phyloP scores from a whole-genome alignment of 2,113 vertebrate genomes.

The Cranoglanis bouderius region DNA sequence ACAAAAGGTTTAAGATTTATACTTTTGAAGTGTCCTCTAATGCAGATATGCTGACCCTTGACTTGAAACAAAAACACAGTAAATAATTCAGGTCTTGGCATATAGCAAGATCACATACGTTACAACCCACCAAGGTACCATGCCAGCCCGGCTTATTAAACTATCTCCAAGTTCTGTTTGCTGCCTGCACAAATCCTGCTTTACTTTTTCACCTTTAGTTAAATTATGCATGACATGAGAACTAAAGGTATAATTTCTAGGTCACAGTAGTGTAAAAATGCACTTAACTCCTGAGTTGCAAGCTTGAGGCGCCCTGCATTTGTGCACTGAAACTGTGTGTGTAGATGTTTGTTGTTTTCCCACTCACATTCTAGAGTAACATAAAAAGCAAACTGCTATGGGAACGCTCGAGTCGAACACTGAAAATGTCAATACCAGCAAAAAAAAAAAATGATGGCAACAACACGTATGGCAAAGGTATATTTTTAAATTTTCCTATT shows the following conservation, averaged over 20 bases:
- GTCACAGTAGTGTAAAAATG: slow-evolving; percentile 31
- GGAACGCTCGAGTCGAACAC: not conserved
- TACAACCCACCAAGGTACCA: not conserved
- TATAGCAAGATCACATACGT: slow-evolving; percentile 10
- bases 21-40: not conserved
- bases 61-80: slow-evolving; percentile 1
- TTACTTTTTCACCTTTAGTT: slow-evolving; percentile 38
- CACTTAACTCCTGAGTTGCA: slow-evolving; percentile 18
- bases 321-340: not conserved
- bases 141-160: slow-evolving; percentile 3
- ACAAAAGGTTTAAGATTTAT: not conserved
- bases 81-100: slow-evolving; percentile 38
- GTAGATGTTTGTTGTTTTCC: slow-evolving; percentile 9
- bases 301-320: not conserved
- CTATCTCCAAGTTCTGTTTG: not conserved
- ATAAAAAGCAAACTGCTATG: slow-evolving; percentile 1
- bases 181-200: not conserved
- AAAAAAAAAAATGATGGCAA: not conserved
- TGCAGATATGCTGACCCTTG: not conserved
- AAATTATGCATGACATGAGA: slow-evolving; percentile 41
- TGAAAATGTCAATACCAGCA: not conserved
- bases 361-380: slow-evolving; percentile 1
- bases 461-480: not conserved
- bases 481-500: not conserved
- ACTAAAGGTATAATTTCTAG: slow-evolving; percentile 42